Conservation (phyloP, 37 sponge, comb jelly and placozoan species). For the Chondrilla cf. caribensis region DNA sequence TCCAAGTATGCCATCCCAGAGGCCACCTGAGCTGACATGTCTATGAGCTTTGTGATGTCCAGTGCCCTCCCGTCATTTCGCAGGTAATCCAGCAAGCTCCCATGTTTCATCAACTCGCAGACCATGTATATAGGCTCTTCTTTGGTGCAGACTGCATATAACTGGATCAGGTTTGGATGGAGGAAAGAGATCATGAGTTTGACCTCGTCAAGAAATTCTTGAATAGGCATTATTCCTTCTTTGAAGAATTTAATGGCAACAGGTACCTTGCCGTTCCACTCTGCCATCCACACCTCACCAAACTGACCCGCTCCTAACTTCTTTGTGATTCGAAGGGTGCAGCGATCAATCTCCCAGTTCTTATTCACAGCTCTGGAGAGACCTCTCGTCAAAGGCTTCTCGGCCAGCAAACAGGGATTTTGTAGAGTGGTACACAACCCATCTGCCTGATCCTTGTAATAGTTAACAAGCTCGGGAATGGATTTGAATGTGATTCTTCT, state of each 20-base stretch:
- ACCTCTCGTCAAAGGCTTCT: constrained; percentile 89
- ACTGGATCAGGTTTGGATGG: constrained; percentile 94
- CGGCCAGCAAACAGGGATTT: constrained; percentile 66
- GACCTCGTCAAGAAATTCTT: constrained; percentile 94
- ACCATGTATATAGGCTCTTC: constrained; percentile 95
- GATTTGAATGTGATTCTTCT: constrained; percentile 66
- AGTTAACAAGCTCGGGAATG: constrained; percentile 73
- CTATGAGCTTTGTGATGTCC: constrained; percentile 76
- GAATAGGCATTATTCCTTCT: constrained; percentile 87
- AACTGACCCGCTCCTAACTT: constrained; percentile 91
- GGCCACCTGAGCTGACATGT: constrained; percentile 89
- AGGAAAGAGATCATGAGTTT: constrained; percentile 90
- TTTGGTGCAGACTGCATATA: constrained; percentile 95
- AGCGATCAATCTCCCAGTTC: constrained; percentile 91
- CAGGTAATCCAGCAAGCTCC: constrained; percentile 91
- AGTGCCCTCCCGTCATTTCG: constrained; percentile 78
- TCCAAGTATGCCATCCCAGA: constrained; percentile 97
- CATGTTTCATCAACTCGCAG: constrained; percentile 95
- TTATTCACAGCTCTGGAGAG: constrained; percentile 78
- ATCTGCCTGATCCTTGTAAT: constrained; percentile 78
- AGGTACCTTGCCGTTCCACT: constrained; percentile 87
- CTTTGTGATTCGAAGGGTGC: constrained; percentile 49
- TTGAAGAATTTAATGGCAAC: constrained; percentile 98
- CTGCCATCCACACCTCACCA: constrained; percentile 93
- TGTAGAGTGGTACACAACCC: constrained; percentile 71